Evolutionary conservation across 2,113 vertebrate genomes (phyloP).

Genomic region (Ceyx margarethae): DNA sequence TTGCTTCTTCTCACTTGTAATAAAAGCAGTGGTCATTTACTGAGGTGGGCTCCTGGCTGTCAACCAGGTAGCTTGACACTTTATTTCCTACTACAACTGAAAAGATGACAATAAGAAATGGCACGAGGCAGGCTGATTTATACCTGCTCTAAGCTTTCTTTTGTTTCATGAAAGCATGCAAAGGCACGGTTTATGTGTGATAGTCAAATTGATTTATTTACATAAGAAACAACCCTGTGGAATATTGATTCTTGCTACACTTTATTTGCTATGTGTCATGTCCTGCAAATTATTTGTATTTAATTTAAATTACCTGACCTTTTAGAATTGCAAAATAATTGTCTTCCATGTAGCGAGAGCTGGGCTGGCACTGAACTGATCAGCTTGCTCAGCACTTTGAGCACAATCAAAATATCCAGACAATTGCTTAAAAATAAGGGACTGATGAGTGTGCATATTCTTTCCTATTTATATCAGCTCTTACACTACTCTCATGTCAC

Average conservation of each 20-base stretch:
- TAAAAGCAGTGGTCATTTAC: background rate
- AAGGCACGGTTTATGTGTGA: background rate
- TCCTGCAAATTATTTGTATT: slow-evolving; percentile 46
- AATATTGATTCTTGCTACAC: slow-evolving; percentile 19
- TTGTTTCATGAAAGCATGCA: slow-evolving; percentile 10
- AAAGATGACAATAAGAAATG: slow-evolving; percentile 20
- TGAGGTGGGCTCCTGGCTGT: background rate
- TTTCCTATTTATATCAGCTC: background rate
- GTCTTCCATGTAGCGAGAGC: background rate
- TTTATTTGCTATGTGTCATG: slow-evolving; percentile 39
- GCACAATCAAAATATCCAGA: background rate
- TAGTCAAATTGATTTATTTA: slow-evolving; percentile 19
- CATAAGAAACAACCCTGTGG: slow-evolving; percentile 23
- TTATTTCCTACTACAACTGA: background rate
- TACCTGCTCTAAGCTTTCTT: background rate
- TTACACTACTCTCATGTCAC: background rate
- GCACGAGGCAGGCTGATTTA: background rate
- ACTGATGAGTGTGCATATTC: background rate
- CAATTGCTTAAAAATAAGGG: slow-evolving; percentile 18
- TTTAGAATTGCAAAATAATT: slow-evolving; percentile 52
- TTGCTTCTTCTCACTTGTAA: background rate
- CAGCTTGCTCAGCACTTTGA: slow-evolving; percentile 20
- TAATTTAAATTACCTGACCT: slow-evolving; percentile 61
- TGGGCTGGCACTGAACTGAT: background rate
- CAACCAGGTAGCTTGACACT: background rate